phyloP scores from a whole-genome alignment of 2,888 invertebrate genomes.

The Vandiemenella viatica region DNA sequence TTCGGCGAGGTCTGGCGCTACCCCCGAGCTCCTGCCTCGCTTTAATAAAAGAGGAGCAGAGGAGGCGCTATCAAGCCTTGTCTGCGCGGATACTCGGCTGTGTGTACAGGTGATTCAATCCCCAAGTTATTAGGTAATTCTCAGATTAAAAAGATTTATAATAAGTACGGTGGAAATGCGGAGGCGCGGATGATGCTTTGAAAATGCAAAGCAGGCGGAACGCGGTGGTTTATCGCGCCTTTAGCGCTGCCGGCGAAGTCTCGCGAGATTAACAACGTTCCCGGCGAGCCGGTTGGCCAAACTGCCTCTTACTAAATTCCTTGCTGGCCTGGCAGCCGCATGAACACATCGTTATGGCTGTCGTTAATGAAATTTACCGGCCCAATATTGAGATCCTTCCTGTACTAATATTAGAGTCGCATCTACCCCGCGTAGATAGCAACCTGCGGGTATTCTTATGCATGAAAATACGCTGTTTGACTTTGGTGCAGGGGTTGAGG shows the following conservation, averaged over 20 bases:
- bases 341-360: not conserved
- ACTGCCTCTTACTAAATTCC: not conserved
- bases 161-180: conserved; percentile 10
- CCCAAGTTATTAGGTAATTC: conserved; percentile 3
- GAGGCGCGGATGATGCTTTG: conserved; percentile 10
- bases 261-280: conserved; percentile 1
- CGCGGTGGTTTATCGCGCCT: not conserved
- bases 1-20: too few relatives aligned
- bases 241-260: not conserved
- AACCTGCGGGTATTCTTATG: too few relatives aligned
- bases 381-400: not conserved
- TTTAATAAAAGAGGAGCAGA: too few relatives aligned
- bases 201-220: conserved; percentile 10
- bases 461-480: too few relatives aligned
- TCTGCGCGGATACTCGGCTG: too few relatives aligned
- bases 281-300: conserved; percentile 9
- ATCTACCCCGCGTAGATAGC: too few relatives aligned
- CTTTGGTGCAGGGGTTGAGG: too few relatives aligned
- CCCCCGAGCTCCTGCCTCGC: too few relatives aligned
- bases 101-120: conserved; percentile 2
- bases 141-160: conserved; percentile 9
- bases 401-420: too few relatives aligned
- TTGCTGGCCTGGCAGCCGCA: not conserved
- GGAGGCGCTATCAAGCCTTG: too few relatives aligned
- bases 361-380: not conserved